These are phyloP conservation scores for Pteromalus puparum DNA, from an alignment of 1,140 invertebrate species.

Conservation along the genomic window DNA sequence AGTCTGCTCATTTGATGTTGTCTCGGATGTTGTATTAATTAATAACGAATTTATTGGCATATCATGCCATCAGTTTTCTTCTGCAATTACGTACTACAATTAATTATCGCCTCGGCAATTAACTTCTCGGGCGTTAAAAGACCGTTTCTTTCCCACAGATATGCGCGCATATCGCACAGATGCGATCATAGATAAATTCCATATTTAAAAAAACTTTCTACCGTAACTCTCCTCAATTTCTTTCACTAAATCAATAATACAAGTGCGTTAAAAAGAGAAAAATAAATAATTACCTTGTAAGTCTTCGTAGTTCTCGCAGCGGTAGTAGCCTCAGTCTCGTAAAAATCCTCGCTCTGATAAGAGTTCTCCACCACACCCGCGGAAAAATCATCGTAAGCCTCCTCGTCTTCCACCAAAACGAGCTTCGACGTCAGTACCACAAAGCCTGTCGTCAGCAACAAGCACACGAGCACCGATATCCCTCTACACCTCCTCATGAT, in stretches of 20 bases:
- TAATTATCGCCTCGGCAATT: background rate
- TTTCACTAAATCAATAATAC: too few species aligned
- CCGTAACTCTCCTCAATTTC: background rate
- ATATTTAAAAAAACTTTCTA: background rate
- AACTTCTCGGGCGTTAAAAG: too few species aligned
- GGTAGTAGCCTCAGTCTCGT: background rate
- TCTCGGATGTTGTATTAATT: too few species aligned
- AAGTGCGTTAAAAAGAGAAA: background rate
- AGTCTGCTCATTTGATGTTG: too few species aligned
- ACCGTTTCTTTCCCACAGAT: too few species aligned
- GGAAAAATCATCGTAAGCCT: background rate
- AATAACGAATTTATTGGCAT: too few species aligned
- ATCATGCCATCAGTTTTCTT: background rate
- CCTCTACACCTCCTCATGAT: conserved; percentile 63
- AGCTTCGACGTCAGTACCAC: conserved; percentile 58
- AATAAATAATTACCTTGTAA: conserved; percentile 24
- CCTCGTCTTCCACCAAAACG: conserved; percentile 5
- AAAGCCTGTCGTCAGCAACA: conserved; percentile 53
- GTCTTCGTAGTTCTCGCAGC: background rate
- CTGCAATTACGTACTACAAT: background rate
- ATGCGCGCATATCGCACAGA: too few species aligned
- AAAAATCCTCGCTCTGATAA: conserved; percentile 8
- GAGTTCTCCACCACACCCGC: background rate
- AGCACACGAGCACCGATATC: conserved; percentile 43
- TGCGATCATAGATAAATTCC: background rate